Evolutionary conservation across 2,797 vertebrate genomes (phyloP), one percentile per base, ranked within the genome.

Genomic region (Eremophila alpestris): DNA sequence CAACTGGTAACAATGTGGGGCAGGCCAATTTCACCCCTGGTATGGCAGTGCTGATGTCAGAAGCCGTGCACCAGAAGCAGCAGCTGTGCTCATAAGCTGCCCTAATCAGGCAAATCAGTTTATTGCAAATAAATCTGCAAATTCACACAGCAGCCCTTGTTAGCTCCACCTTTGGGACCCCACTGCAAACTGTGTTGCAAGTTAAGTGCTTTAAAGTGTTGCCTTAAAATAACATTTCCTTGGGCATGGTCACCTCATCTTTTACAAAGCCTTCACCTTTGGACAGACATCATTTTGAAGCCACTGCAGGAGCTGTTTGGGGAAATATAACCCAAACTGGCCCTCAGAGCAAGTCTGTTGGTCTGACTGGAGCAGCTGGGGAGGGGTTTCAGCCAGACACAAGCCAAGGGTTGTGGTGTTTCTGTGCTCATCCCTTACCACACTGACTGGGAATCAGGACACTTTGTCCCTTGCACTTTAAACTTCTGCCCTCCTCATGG

Each of bases 21-120:
- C 93, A 90, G 67, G 79, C 82, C 48, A 59, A 51, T 76, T 56
- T 73, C 89, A 91, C 55, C 87, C 59, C 62, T 80, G 49, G 32
- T 88, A 2, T 63, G 93, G 69, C 52, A 56, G 82, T 36, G 13
- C 71, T 93, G 82, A 89, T 95, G 92, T 91, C 94, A 93, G 71
- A 62, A 91, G 78, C 79, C 5, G 38, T 64, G 77, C 74, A 70
- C 45, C 83, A 32, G 41, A 43, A 69, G 79, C 70, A 79, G 91
- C 70, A 86, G 94, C 80, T 94, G 46, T 7, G 76, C 6, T 90
- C 92, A 20, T 22, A 29, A 92, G 58, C 36, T 17, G 20, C 36
- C 32, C 51, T 32, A 41, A 83, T 46, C 74, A 92, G 59, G 82
- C 59, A 91, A 89, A 89, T 81, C 69, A 68, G 55, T 16, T 88